These are phyloP conservation scores for Sesamia inferens DNA, from an alignment of 2,888 invertebrate species.

Conservation along the genomic window DNA sequence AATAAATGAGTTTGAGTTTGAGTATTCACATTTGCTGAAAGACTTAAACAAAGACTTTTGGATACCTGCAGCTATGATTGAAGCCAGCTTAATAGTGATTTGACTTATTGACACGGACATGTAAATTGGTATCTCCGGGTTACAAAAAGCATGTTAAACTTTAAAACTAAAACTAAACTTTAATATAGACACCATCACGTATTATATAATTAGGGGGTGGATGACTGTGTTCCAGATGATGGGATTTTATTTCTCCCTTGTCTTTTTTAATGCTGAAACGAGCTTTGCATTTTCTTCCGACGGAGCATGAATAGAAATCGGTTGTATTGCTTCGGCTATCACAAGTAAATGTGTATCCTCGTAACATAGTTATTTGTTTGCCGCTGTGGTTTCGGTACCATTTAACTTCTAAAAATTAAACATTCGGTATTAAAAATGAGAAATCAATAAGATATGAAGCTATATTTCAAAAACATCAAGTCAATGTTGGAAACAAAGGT, in stretches of 20 bases:
- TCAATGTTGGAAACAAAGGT: too few species aligned
- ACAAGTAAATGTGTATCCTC: conserved; percentile 70
- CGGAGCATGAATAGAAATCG: conserved; percentile 25
- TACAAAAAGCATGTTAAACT: not conserved
- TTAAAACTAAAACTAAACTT: too few species aligned
- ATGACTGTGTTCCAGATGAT: conserved; percentile 33
- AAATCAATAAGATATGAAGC: not conserved
- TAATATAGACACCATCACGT: conserved; percentile 27
- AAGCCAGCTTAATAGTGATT: not conserved
- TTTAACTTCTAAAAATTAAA: conserved; percentile 26
- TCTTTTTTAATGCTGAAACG: conserved; percentile 34
- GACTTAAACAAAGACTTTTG: not conserved
- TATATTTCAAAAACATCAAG: not conserved
- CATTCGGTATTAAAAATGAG: too few species aligned
- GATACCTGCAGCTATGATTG: not conserved
- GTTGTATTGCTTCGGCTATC: not conserved
- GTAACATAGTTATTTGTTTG: conserved; percentile 65
- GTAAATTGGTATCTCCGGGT: not conserved
- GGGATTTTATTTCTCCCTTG: conserved; percentile 10
- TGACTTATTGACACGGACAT: not conserved
- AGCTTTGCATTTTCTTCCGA: conserved; percentile 26
- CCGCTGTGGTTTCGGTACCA: conserved; percentile 60
- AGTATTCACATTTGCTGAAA: not conserved
- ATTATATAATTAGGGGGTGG: conserved; percentile 14
- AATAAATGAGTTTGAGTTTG: too few species aligned